A percentile compares a stretch with the other conserved stretches of the same genome.
Evolutionary conservation across 2,888 invertebrate species (phyloP).

Genomic region (Caenorhabditis parvicauda): DNA sequence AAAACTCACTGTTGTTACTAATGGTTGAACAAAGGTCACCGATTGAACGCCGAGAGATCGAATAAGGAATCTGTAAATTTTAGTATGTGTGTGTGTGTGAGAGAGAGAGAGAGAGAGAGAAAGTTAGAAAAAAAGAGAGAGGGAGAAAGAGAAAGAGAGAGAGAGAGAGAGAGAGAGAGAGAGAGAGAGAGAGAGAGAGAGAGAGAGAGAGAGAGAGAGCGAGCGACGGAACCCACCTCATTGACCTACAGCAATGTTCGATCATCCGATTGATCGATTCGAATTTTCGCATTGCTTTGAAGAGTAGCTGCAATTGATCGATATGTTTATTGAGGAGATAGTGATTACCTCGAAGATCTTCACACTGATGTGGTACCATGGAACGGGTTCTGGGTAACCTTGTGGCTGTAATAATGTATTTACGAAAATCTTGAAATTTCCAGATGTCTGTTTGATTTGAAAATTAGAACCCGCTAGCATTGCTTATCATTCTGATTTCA

Average conservation of each 20-base stretch:
- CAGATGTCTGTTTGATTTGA: too few species aligned
- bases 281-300: conserved; percentile 20
- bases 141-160: background rate
- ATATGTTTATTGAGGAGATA: too few species aligned
- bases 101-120: background rate
- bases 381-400: too few species aligned
- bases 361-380: too few species aligned
- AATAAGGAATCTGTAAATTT: conserved; percentile 13
- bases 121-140: too few species aligned
- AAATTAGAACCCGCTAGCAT: too few species aligned
- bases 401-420: too few species aligned
- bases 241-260: conserved; percentile 85
- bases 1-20: conserved; percentile 75
- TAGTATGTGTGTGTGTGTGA: background rate
- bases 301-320: conserved; percentile 8
- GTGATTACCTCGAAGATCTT: too few species aligned
- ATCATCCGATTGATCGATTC: conserved; percentile 71
- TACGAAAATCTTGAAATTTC: too few species aligned
- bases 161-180: conserved; percentile 56
- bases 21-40: conserved; percentile 75
- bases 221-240: conserved; percentile 75
- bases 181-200: background rate
- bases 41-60: conserved; percentile 81
- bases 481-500: too few species aligned
- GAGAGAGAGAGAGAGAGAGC: background rate